Evolutionary conservation across 2,888 invertebrate species (phyloP), one percentile per base, ranked within the genome.

Genomic region (Protophormia terraenovae): DNA sequence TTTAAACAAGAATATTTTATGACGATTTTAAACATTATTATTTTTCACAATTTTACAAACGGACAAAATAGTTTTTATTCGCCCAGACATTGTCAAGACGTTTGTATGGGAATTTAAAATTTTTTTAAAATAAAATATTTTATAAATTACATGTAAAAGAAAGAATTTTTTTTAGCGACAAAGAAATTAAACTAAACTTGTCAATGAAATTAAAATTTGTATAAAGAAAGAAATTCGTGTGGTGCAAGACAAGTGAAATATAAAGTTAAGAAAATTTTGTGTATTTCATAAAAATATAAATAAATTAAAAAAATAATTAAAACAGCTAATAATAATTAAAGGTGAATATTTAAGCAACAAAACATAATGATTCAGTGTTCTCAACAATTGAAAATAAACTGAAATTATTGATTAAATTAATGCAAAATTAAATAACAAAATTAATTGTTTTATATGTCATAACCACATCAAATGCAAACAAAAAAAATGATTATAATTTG

Each of bases 81-180:
- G 66, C 85, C 78, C 67, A 82, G 85, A 79, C 78, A 79, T 71
- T 82, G 58, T 69, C 78, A 85, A 79, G 66, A 85, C 82, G 71
- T 60, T 58, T 47, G 45, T 50, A 58, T 29, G 58, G 66, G 50
- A 66, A 77, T 71, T 64, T 47, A 41, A 55, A 41, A n/a, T 3
- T 38, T 77, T 45, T 19, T 50, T 41, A 3, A 16, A 67, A 19
- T 0, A 58, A 79, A 66, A 73, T 58, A 73, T 58, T 73, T 73
- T 27, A 27, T 6, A 55, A 58, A 69, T 38, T 62, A 38, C 60
- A 16, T 14, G 29, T 38, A 72, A 66, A 64, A 45, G 14, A 29
- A 29, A 41, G 16, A 50, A 78, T 38, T 60, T 50, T 55, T 60
- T 38, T 45, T 24, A 29, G 32, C 16, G 27, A 29, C 22, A 75